These are phyloP conservation scores for Folsomia candida DNA, from an alignment of 2,888 invertebrate species.

Conservation along the genomic window DNA sequence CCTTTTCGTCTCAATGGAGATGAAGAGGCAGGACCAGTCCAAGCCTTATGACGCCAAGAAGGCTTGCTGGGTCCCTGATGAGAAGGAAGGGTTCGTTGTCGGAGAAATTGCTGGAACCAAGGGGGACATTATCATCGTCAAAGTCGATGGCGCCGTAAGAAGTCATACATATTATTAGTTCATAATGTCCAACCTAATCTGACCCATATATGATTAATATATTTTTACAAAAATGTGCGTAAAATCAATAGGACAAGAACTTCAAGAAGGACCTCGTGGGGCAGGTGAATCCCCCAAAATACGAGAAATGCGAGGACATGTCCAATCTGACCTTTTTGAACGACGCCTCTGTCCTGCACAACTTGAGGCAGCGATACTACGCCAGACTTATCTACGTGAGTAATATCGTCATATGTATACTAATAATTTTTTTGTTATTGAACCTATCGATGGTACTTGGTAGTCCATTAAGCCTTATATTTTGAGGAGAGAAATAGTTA, in stretches of 20 bases:
- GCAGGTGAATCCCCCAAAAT: constrained; percentile 99
- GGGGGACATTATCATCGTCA: constrained; percentile 94
- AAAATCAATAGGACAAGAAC: constrained; percentile 81
- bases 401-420: constrained; percentile 51
- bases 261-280: constrained; percentile 93
- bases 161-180: too few species aligned
- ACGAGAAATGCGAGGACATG: constrained; percentile 98
- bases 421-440: neutral
- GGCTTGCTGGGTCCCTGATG: constrained; percentile 98
- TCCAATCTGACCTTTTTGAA: constrained; percentile 98
- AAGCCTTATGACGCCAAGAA: constrained; percentile 99
- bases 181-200: neutral
- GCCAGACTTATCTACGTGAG: constrained; percentile 97
- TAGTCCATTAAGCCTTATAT: too few species aligned
- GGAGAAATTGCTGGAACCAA: constrained; percentile 98
- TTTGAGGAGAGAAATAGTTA: too few species aligned
- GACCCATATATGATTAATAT: neutral
- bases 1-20: constrained; percentile 91
- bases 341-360: constrained; percentile 97
- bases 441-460: neutral
- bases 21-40: constrained; percentile 96
- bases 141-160: constrained; percentile 85
- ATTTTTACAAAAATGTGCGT: neutral
- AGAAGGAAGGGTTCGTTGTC: constrained; percentile 94
- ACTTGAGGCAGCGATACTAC: constrained; percentile 96